A percentile compares a stretch with the other conserved stretches of the same genome.
phyloP scores from a whole-genome alignment of 2,797 vertebrate species.

The Potorous gilbertii region DNA sequence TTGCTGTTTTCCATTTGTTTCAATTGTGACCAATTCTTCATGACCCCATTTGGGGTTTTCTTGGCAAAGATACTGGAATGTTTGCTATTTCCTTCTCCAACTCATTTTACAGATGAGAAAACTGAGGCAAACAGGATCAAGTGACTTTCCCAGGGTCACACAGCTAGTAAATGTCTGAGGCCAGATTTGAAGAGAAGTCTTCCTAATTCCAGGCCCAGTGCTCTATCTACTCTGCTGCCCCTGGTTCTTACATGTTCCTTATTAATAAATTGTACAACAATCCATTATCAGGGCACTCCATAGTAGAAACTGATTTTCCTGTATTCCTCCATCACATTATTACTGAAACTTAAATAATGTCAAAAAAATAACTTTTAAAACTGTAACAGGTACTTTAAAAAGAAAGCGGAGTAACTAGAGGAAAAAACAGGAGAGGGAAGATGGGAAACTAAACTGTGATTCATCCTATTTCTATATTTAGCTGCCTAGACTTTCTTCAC shows the following conservation, averaged over 20 bases:
- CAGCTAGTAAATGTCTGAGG: not conserved
- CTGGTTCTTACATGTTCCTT: not conserved
- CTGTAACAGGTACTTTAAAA: not conserved
- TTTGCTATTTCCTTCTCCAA: not conserved
- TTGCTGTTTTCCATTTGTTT: not conserved
- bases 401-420: not conserved
- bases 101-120: not conserved
- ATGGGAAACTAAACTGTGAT: not conserved
- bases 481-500: not conserved
- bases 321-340: not conserved
- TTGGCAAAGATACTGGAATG: too few relatives aligned
- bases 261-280: not conserved
- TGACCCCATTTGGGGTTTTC: not conserved
- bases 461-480: not conserved
- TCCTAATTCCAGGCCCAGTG: not conserved
- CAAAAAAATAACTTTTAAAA: not conserved
- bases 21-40: not conserved
- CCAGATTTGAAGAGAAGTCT: not conserved
- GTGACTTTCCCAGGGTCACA: not conserved
- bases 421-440: not conserved
- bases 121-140: not conserved
- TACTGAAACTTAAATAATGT: not conserved
- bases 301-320: not conserved
- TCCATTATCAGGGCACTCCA: not conserved
- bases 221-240: not conserved